These are phyloP conservation scores for Metopia argyrocephala DNA, from an alignment of 2,888 invertebrate genomes.

Conservation along the genomic window DNA sequence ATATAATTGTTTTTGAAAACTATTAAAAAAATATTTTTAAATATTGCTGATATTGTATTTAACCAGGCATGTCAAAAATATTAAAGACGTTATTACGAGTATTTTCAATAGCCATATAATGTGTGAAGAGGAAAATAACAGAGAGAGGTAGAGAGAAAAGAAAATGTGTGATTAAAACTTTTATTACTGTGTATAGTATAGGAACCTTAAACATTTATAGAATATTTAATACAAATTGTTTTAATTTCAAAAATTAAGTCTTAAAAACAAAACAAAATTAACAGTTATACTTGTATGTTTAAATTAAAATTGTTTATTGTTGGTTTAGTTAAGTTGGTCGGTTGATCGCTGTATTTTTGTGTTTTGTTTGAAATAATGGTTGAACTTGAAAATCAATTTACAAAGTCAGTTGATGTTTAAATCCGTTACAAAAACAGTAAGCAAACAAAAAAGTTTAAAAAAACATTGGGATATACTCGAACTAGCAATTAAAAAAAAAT, in stretches of 20 bases:
- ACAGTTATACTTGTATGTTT: constrained; percentile 54
- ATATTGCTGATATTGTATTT: constrained; percentile 29
- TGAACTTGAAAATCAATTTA: constrained; percentile 77
- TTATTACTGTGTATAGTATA: too few species aligned
- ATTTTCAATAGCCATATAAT: too few species aligned
- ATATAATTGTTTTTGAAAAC: too few species aligned
- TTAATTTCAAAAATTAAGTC: too few species aligned
- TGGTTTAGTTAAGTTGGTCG: too few species aligned
- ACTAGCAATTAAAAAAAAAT: neutral
- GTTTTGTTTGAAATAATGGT: constrained; percentile 50
- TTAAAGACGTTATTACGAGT: neutral
- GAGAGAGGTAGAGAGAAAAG: too few species aligned
- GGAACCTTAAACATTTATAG: constrained; percentile 39
- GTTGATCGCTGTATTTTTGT: neutral
- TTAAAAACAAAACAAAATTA: constrained; percentile 43
- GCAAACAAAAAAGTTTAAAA: neutral
- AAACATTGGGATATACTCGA: neutral
- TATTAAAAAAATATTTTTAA: constrained; percentile 35
- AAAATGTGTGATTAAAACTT: too few species aligned
- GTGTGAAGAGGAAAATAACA: too few species aligned
- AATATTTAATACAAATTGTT: constrained; percentile 34
- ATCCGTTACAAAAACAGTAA: neutral
- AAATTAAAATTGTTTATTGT: constrained; percentile 40
- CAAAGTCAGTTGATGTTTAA: constrained; percentile 64
- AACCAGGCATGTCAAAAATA: constrained; percentile 27